A percentile compares a stretch with the other conserved stretches of the same genome.
These are phyloP conservation scores for Dasyprocta punctata DNA, from an alignment of 2,113 vertebrate species.

Conservation along the genomic window DNA sequence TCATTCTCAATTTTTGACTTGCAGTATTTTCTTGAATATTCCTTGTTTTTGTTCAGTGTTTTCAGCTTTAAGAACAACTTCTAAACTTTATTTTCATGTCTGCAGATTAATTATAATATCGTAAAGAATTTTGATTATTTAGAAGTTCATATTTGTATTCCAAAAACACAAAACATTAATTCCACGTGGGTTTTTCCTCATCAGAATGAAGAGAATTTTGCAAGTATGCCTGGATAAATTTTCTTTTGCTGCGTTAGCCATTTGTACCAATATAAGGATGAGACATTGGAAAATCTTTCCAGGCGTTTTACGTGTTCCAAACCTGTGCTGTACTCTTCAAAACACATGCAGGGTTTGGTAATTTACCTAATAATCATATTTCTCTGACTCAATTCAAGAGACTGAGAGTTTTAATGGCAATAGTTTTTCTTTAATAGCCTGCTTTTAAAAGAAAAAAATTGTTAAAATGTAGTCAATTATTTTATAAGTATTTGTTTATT, in stretches of 20 bases:
- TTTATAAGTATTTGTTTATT: constrained; percentile 57
- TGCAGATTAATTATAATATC: neutral
- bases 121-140: constrained; percentile 21
- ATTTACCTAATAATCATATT: constrained; percentile 48
- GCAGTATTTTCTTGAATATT: constrained; percentile 38
- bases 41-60: neutral
- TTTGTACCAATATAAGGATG: constrained; percentile 33
- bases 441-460: constrained; percentile 28
- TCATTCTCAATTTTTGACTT: neutral
- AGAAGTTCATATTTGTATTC: constrained; percentile 41
- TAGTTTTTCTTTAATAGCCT: constrained; percentile 28
- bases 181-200: neutral
- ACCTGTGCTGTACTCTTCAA: neutral
- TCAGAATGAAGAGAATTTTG: constrained; percentile 30
- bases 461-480: neutral
- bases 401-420: neutral
- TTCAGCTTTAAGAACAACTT: constrained; percentile 2
- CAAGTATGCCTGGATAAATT: neutral
- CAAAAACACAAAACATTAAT: constrained; percentile 48
- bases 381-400: constrained; percentile 43
- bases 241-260: neutral
- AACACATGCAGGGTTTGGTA: neutral
- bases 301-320: neutral
- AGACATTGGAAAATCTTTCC: neutral
- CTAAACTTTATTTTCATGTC: neutral